Conservation (phyloP, 2,888 invertebrate genomes). For the Drosophila neoperkinsi region DNA sequence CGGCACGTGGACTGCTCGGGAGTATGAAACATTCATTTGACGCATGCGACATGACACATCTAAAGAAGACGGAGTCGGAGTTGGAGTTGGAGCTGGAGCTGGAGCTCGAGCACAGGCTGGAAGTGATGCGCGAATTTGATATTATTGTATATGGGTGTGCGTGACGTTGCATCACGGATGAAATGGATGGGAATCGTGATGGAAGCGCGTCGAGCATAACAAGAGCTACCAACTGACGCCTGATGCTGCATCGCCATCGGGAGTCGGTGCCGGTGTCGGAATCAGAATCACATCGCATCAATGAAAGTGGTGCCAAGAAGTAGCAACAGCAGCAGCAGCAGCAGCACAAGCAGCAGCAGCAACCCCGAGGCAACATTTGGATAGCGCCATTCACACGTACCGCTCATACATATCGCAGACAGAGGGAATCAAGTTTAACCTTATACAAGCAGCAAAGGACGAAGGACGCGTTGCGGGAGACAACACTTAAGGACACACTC, state of each 20-base stretch:
- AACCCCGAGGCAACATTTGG: slow-evolving; percentile 58
- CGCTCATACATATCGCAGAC: slow-evolving; percentile 62
- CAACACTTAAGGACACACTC: slow-evolving; percentile 34
- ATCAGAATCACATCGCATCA: slow-evolving; percentile 46
- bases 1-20: slow-evolving; percentile 35
- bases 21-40: slow-evolving; percentile 79
- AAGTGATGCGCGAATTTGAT: slow-evolving; percentile 56
- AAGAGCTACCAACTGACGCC: slow-evolving; percentile 43
- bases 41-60: slow-evolving; percentile 69
- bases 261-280: slow-evolving; percentile 4
- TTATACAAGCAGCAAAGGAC: slow-evolving; percentile 12
- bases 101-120: slow-evolving; percentile 12
- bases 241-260: slow-evolving; percentile 35
- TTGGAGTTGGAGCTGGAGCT: background rate
- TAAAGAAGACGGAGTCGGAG: background rate
- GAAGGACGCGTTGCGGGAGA: slow-evolving; percentile 21
- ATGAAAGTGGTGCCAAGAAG: slow-evolving; percentile 34
- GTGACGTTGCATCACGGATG: slow-evolving; percentile 77
- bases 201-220: slow-evolving; percentile 78
- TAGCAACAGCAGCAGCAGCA: slow-evolving; percentile 17
- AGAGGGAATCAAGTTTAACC: slow-evolving; percentile 29
- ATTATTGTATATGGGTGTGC: slow-evolving; percentile 82
- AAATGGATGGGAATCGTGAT: slow-evolving; percentile 65
- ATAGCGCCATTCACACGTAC: slow-evolving; percentile 72
- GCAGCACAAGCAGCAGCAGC: slow-evolving; percentile 4